These are phyloP conservation scores for Ictalurus punctatus DNA, from an alignment of 2,113 vertebrate genomes.

Conservation along the genomic window DNA sequence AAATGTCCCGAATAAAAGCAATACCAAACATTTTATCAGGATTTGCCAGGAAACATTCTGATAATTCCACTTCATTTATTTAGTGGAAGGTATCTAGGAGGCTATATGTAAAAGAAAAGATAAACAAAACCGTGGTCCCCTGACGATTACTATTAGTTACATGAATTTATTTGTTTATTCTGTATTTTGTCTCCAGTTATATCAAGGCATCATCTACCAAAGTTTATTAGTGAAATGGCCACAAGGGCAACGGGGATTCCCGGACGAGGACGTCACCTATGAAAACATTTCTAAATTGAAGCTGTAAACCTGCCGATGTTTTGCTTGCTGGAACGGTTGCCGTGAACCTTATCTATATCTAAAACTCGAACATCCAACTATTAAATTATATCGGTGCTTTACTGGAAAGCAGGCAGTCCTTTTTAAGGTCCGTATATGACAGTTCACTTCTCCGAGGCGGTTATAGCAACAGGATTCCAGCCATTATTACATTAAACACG, in stretches of 20 bases:
- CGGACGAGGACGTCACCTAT: neutral
- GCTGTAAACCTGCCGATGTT: neutral
- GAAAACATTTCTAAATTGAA: neutral
- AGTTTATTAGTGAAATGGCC: neutral
- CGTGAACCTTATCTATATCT: neutral
- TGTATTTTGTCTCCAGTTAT: neutral
- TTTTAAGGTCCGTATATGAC: neutral
- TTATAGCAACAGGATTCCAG: slow-evolving; percentile 53
- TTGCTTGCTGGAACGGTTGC: neutral
- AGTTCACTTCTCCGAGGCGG: neutral
- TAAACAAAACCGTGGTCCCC: neutral
- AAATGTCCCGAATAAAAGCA: neutral
- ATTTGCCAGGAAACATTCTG: neutral
- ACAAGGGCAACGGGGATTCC: neutral
- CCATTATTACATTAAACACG: slow-evolving; percentile 57
- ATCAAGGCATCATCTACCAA: neutral
- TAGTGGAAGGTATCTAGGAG: neutral
- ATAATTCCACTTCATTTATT: neutral
- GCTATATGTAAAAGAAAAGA: neutral
- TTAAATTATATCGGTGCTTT: neutral
- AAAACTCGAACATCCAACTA: neutral
- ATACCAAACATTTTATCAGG: too few relatives aligned
- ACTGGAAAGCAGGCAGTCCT: neutral
- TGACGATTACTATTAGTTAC: neutral
- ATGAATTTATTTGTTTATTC: neutral